These are phyloP conservation scores for Odontophorus gujanensis DNA, from an alignment of 2,113 vertebrate genomes.

Conservation along the genomic window DNA sequence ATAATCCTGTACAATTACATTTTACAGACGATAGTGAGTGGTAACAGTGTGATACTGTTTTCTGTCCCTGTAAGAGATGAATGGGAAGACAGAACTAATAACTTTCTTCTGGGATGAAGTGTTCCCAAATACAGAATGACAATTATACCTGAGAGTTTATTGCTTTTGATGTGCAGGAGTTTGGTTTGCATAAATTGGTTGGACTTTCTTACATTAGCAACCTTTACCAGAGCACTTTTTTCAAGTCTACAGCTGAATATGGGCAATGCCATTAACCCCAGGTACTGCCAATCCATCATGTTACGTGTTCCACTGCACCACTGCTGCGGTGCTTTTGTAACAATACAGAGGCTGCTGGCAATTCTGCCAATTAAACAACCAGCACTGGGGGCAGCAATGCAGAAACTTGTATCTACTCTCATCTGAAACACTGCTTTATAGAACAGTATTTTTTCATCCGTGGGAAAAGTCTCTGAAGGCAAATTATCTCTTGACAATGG, in stretches of 20 bases:
- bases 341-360: not conserved
- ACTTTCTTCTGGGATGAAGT: not conserved
- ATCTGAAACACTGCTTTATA: not conserved
- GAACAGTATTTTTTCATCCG: not conserved
- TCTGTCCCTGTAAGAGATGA: not conserved
- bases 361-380: not conserved
- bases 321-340: not conserved
- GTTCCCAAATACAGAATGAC: not conserved
- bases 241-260: not conserved
- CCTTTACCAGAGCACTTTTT: not conserved
- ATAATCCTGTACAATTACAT: not conserved
- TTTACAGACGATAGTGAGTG: not conserved
- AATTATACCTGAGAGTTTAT: not conserved
- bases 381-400: too few species aligned
- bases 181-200: not conserved
- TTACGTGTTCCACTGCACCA: not conserved
- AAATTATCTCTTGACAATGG: not conserved
- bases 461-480: not conserved
- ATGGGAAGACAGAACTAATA: not conserved
- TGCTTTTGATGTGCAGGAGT: not conserved
- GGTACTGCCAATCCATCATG: not conserved
- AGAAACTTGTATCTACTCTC: not conserved
- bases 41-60: not conserved
- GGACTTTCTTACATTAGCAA: not conserved
- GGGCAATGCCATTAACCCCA: not conserved